Evolutionary conservation across 2,797 vertebrate genomes (phyloP), one percentile per base, ranked within the genome.

Genomic region (Novumbra hubbsi): DNA sequence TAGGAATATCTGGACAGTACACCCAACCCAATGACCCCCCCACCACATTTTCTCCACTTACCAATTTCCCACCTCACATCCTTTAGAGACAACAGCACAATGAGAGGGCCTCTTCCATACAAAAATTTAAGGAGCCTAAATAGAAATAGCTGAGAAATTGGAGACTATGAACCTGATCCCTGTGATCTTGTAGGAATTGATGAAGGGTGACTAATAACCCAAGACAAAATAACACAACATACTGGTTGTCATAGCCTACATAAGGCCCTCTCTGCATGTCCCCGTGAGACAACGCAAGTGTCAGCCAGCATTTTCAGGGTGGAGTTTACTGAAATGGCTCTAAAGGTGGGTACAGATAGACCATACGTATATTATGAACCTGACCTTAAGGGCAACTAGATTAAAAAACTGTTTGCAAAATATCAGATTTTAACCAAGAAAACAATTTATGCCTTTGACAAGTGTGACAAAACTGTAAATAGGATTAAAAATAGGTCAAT

Each of bases 81-180:
- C 66, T n/a, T 32, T 45, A 62, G 55, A 71, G 70, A 71, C 70
- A 71, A 60, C 19, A 62, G 55, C 12, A 71, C 55, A 71, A 71
- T 38, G 70, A 57, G 30, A 62, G 55, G 55, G 70, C 70, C 52
- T 71, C 50, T 71, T 71, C 70, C 30, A 41, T 49, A 15, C 21
- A 24, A 55, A 57, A 41, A 60, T 14, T 21, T 2, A 71, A 50
- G 21, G 52, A 17, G n/a, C 24, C n/a, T 16, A 34, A 34, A 30
- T 60, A 57, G 7, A 32, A 57, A 38, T 52, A 55, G 24, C 21
- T 49, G 68, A n/a, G 12, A 57, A 57, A 57, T 52, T 52, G 6
- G 50, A 52, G 50, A 52, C 17, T 19, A 12, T n/a, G 66, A 45
- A 27, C 24, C 1, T 19, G 24, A 55, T 71, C 38, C 62, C n/a